Base-by-base conservation (phyloP, 2,113 vertebrate genomes). In the Peromyscus polionotus region DNA sequence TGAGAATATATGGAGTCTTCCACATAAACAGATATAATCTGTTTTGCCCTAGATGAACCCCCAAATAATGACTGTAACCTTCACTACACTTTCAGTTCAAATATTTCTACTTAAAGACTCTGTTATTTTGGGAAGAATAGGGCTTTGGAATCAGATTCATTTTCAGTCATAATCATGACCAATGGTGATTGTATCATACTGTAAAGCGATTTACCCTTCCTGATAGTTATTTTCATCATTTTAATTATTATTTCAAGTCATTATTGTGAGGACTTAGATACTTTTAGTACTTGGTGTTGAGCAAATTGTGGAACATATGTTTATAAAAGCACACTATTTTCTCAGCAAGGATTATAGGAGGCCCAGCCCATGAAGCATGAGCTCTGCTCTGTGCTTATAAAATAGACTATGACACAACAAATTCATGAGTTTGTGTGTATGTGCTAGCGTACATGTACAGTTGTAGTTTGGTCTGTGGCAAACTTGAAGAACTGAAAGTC, bases 201-300 rank as follows among this genome's bases (percentile, higher is more conserved):
- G 3, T 65, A 0, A 22, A 95, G n/a, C 79, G 59, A 90, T 26
- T 93, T 93, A 90, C 61, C 10, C 51, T 93, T 88, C 59, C 11
- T 89, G 19, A 84, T 86, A 70, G n/a, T 89, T 80, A 88, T 51
- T 90, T 94, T 72, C 8, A 91, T 91, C 16, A 61, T 70, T 72
- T 88, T 77, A 39, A 77, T 80, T 81, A 84, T 57, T n/a, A 20
- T 79, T 93, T 84, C n/a, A 39, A 77, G 93, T 14, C 48, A 4
- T 72, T 94, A 93, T 33, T 72, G 33, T 94, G 39, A 97, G n/a
- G 24, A 83, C 79, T 93, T 73, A 95, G 86, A 87, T 77, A 73
- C 75, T 88, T 95, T 84, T 79, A 95, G 65, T 24, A 68, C 1
- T 39, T 80, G 2, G 9, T 79, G 9, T 26, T 24, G 7, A 88